Conservation (phyloP, 2,113 vertebrate genomes). For the Callorhinus ursinus region DNA sequence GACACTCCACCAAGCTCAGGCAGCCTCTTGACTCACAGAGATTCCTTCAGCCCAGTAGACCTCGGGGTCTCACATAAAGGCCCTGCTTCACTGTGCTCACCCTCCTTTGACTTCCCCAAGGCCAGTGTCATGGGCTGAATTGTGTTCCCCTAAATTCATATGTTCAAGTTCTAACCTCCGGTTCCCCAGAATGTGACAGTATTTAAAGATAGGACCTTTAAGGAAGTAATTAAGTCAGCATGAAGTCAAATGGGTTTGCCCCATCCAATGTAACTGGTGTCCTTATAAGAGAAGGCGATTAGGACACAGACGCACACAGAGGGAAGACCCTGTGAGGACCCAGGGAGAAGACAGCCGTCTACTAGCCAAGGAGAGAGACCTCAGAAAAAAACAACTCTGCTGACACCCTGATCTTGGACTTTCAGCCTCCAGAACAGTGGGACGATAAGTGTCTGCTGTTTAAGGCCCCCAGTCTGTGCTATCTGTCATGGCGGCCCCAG, state of each 20-base stretch:
- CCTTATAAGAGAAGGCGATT: not conserved
- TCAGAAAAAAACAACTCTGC: not conserved
- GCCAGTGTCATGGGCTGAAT: not conserved
- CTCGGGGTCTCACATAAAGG: not conserved
- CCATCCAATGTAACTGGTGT: not conserved
- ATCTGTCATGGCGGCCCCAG: not conserved
- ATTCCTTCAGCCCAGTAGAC: not conserved
- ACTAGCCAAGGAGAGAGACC: not conserved
- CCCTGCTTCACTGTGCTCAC: not conserved
- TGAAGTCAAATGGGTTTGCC: not conserved
- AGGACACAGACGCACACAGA: not conserved
- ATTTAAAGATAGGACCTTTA: not conserved
- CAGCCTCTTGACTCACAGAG: rapidly evolving
- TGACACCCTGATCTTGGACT: not conserved
- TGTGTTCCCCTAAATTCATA: not conserved
- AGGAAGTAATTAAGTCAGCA: not conserved
- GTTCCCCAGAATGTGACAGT: not conserved
- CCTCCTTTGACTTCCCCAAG: not conserved
- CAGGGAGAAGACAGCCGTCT: not conserved
- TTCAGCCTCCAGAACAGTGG: not conserved
- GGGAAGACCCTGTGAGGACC: rapidly evolving
- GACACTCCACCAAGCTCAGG: not conserved
- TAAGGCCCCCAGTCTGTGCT: not conserved
- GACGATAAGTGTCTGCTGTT: not conserved
- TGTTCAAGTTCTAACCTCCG: not conserved